A percentile compares a stretch with the other conserved stretches of the same genome.
phyloP scores from a whole-genome alignment of 2,797 vertebrate genomes.

The Sciurus vulgaris region DNA sequence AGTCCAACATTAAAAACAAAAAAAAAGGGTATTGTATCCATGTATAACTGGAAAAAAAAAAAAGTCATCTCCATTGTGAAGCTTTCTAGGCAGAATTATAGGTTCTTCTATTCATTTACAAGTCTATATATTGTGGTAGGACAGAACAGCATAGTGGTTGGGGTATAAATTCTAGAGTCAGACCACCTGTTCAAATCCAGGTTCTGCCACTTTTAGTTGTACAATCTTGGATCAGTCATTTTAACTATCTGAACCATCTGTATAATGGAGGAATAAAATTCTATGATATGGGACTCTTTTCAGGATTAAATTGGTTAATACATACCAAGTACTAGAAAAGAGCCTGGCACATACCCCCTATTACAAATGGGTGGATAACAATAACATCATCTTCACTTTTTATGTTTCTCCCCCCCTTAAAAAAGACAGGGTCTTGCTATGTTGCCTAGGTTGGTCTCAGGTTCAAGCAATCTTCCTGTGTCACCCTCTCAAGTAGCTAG shows the following conservation, averaged over 20 bases:
- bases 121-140: conserved; percentile 43
- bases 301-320: conserved; percentile 58
- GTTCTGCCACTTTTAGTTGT: conserved; percentile 32
- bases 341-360: not conserved
- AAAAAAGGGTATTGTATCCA: too few species aligned
- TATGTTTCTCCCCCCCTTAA: not conserved
- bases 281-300: not conserved
- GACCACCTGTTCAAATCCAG: conserved; percentile 27
- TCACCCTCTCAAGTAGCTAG: not conserved
- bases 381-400: not conserved
- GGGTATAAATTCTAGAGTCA: conserved; percentile 45
- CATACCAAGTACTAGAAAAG: conserved; percentile 35
- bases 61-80: not conserved
- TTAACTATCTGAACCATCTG: conserved; percentile 17
- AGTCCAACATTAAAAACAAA: too few species aligned
- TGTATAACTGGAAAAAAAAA: too few species aligned
- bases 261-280: not conserved
- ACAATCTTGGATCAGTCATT: not conserved
- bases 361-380: not conserved
- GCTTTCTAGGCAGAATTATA: conserved; percentile 47
- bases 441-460: not conserved
- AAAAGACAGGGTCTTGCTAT: not conserved
- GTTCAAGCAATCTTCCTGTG: not conserved
- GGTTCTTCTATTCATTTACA: conserved; percentile 9
- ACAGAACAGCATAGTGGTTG: not conserved